Base-by-base conservation (phyloP, 2,113 vertebrate species). In the Budorcas taxicolor region DNA sequence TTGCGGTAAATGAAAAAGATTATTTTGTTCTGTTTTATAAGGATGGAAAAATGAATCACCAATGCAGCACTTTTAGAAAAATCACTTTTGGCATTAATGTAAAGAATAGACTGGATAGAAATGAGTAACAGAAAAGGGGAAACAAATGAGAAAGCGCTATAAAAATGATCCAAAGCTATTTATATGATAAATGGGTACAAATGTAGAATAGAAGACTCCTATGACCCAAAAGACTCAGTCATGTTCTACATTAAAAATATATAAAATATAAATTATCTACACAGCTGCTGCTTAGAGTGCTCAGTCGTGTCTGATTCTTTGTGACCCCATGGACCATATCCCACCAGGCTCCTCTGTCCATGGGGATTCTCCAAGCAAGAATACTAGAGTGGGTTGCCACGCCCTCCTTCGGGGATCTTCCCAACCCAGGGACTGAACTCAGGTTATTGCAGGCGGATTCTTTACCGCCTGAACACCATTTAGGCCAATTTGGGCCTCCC, bases 81-180 rank as follows among this genome's bases (percentile, higher is more conserved):
- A 50, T 78, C 19, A 86, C 87, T 96, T 96, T 55, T 82, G n/a
- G 53, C n/a, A 80, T 91, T 91, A 81, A 85, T 12, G 27, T 89
- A 53, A 94, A 95, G 29, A 81, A 91, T 27, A 55, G 25, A 62
- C 21, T 71, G 27, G 19, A 78, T 3, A 94, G 45, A 33, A 95
- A 89, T 90, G 55, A 96, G 36, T 55, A 88, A 87, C 31, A 91
- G 23, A 87, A 92, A 92, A 74, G 8, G 17, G 7, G 80, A 84
- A 98, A 91, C 36, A 97, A 91, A 90, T 62, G 53, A 91, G 10
- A 71, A 92, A 94, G 47, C n/a, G 19, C 81, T 74, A 90, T 82
- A 92, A 96, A 93, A 92, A 82, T 91, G 27, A 90, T 36, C 87
- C 64, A 74, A 58, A 62, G 87, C 31, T 97, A 60, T 40, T n/a